Percentiles rank a stretch among this genome's conserved stretches.
These are phyloP conservation scores for Urocolius indicus DNA, from an alignment of 2,113 vertebrate species.

Conservation along the genomic window DNA sequence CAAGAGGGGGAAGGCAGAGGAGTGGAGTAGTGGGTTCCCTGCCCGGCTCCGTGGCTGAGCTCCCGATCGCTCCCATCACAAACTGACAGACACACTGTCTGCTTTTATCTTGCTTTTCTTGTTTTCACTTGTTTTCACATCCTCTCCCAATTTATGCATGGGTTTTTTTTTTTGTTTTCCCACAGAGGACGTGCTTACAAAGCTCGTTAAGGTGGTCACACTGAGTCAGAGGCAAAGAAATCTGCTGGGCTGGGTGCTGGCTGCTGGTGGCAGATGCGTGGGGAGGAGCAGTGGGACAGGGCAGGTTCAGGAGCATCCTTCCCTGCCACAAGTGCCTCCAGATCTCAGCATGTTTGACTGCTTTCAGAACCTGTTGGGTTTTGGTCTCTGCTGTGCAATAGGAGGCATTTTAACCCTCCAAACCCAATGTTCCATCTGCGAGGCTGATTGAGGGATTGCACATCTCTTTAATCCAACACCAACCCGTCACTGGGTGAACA, in stretches of 20 bases:
- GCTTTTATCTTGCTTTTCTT: not conserved
- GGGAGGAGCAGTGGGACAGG: not conserved
- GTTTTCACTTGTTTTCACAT: fast-evolving
- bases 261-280: fast-evolving
- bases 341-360: not conserved
- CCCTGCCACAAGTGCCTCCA: fast-evolving
- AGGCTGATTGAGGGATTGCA: not conserved
- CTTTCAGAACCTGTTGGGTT: fast-evolving
- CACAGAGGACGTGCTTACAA: not conserved
- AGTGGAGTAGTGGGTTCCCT: not conserved
- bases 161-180: no score
- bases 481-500: not conserved
- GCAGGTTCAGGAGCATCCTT: fast-evolving
- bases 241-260: fast-evolving
- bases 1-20: not conserved
- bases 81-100: not conserved
- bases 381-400: not conserved
- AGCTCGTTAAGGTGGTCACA: not conserved
- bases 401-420: not conserved
- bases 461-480: not conserved
- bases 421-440: not conserved
- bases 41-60: not conserved
- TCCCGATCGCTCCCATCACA: fast-evolving
- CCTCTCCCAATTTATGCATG: not conserved
- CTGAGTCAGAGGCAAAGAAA: not conserved